Evolutionary conservation across 1,140 invertebrate genomes (phyloP).

Genomic region (Mamestra configurata): DNA sequence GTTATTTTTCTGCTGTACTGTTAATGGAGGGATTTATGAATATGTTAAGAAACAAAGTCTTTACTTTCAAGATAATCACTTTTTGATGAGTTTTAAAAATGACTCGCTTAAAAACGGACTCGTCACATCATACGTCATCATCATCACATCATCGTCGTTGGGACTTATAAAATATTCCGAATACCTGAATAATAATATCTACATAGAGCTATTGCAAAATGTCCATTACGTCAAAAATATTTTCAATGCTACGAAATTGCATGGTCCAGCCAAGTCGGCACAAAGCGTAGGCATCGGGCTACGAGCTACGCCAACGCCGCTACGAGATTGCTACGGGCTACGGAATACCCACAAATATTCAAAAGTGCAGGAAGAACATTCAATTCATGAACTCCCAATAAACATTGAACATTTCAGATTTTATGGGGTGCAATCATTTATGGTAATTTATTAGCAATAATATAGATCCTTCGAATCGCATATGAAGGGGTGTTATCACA

Average conservation of each 20-base stretch:
- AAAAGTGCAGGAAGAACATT: neutral
- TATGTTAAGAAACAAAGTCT: neutral
- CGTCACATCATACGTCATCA: too few species aligned
- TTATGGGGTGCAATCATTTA: constrained; percentile 3
- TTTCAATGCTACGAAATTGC: neutral
- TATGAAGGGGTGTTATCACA: constrained; percentile 15
- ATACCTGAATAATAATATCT: too few species aligned
- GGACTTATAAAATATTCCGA: too few species aligned
- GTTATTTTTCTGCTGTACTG: too few species aligned
- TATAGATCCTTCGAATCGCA: neutral
- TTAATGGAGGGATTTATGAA: too few species aligned
- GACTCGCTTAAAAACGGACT: too few species aligned
- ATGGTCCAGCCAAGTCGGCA: neutral
- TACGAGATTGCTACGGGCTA: constrained; percentile 27
- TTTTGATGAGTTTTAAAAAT: neutral
- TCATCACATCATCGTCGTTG: too few species aligned
- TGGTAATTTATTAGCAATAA: constrained; percentile 18
- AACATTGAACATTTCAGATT: neutral
- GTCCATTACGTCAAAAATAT: neutral
- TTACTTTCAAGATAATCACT: neutral
- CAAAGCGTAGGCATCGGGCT: neutral
- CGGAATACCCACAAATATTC: neutral
- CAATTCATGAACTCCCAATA: neutral
- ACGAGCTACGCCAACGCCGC: neutral
- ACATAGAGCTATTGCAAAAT: neutral